Conservation (phyloP, 2,113 vertebrate genomes). For the Hipposideros armiger region DNA sequence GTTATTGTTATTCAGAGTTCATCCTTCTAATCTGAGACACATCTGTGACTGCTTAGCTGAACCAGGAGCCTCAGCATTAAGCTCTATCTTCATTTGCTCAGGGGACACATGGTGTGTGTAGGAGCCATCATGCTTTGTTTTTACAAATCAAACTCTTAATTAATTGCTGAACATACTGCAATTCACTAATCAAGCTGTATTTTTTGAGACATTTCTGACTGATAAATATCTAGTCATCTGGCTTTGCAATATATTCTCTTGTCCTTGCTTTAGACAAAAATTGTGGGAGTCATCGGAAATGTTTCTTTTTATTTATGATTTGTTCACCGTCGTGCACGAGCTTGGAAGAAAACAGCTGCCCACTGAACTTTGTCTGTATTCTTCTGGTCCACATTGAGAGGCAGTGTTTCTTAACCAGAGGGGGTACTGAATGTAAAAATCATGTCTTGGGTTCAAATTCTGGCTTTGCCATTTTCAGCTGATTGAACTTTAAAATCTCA, state of each 20-base stretch:
- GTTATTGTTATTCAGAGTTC: conserved; percentile 78
- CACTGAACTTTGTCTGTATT: neutral
- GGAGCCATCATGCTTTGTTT: conserved; percentile 83
- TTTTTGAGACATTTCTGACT: conserved; percentile 83
- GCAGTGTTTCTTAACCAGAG: neutral
- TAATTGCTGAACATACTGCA: conserved; percentile 85
- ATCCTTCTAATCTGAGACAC: conserved; percentile 80
- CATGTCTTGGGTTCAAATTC: conserved; percentile 14
- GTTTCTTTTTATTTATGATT: conserved; percentile 56
- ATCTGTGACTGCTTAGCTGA: conserved; percentile 81
- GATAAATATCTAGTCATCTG: conserved; percentile 85
- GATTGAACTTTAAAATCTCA: neutral
- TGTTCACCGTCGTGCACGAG: neutral
- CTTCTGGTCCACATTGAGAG: neutral
- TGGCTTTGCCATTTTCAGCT: neutral
- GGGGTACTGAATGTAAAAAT: neutral
- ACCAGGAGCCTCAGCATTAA: conserved; percentile 72
- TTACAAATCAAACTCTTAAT: conserved; percentile 85
- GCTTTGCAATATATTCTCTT: conserved; percentile 68
- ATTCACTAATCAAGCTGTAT: conserved; percentile 84
- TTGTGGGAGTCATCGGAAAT: conserved; percentile 48
- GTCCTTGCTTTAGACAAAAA: conserved; percentile 80
- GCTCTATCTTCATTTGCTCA: conserved; percentile 76
- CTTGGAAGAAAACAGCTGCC: neutral
- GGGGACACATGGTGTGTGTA: conserved; percentile 84